Percentiles rank a stretch among this genome's conserved stretches.
phyloP scores from a whole-genome alignment of 2,113 vertebrate species.

The Channa argus region DNA sequence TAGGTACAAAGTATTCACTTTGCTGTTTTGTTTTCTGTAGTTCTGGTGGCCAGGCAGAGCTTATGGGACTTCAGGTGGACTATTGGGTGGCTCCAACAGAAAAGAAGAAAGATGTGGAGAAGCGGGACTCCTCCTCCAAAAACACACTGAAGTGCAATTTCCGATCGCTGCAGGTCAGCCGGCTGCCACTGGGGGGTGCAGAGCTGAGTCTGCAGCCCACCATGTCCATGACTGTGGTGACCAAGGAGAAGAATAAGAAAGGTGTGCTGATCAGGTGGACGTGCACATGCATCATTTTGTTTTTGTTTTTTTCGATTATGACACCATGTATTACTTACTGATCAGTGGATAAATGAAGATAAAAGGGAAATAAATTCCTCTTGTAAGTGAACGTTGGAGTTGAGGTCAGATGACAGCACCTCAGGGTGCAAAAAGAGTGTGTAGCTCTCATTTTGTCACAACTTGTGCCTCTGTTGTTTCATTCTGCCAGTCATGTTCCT shows the following conservation, averaged over 20 bases:
- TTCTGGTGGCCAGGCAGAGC: constrained; percentile 82
- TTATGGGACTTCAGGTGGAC: constrained; percentile 98
- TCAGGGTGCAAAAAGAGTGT: background rate
- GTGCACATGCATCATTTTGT: rapidly evolving
- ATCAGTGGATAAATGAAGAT: too few species aligned
- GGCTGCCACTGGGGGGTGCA: constrained; percentile 87
- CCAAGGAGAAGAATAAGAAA: constrained; percentile 98
- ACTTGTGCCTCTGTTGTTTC: constrained; percentile 17
- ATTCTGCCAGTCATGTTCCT: constrained; percentile 93
- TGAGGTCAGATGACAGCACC: too few species aligned
- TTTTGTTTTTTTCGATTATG: background rate
- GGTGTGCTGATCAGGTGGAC: constrained; percentile 75
- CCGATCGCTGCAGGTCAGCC: constrained; percentile 99
- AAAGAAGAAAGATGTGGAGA: constrained; percentile 92
- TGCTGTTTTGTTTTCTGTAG: constrained; percentile 41
- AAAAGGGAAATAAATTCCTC: too few species aligned
- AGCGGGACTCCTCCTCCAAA: constrained; percentile 91
- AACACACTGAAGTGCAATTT: constrained; percentile 99
- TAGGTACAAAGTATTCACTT: background rate
- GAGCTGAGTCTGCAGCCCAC: constrained; percentile 87
- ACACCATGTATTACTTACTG: too few species aligned
- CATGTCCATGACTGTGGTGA: constrained; percentile 98
- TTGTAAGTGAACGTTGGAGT: too few species aligned
- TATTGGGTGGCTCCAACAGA: constrained; percentile 94
- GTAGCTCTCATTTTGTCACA: constrained; percentile 17